Percentiles rank a stretch among this genome's conserved stretches.
These are phyloP conservation scores for Nettapus auritus DNA, from an alignment of 2,113 vertebrate genomes.

Conservation along the genomic window DNA sequence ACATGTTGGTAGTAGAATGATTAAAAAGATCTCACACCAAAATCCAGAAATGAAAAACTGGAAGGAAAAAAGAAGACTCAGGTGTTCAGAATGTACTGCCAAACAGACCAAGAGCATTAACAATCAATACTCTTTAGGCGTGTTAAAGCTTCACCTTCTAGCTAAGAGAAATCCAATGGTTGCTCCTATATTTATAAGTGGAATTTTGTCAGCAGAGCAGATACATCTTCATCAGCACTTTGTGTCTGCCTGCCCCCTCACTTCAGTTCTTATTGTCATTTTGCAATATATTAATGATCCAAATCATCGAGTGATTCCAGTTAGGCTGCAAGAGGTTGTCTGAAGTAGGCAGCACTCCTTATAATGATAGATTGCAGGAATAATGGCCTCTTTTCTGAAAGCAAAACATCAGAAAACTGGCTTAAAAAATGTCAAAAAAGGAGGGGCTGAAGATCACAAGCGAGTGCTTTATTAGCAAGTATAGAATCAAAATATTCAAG, in stretches of 20 bases:
- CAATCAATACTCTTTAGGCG: not conserved
- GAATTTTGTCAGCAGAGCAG: conserved; percentile 49
- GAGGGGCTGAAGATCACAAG: not conserved
- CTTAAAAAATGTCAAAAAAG: conserved; percentile 39
- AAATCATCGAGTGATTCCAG: conserved; percentile 52
- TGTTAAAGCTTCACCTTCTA: conserved; percentile 46
- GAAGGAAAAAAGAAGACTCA: not conserved
- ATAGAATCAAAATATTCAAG: not conserved
- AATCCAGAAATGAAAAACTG: not conserved
- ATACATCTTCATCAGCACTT: conserved; percentile 66
- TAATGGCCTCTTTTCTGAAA: conserved; percentile 38
- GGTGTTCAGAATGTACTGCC: not conserved
- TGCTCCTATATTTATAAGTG: not conserved
- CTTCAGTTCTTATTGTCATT: conserved; percentile 60
- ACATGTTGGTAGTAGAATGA: not conserved
- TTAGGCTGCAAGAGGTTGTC: conserved; percentile 43
- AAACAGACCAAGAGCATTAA: conserved; percentile 3
- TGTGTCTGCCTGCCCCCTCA: conserved; percentile 53
- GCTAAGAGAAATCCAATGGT: conserved; percentile 39
- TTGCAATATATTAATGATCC: conserved; percentile 67
- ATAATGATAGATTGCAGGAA: conserved; percentile 54
- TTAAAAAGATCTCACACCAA: not conserved
- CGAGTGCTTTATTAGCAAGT: not conserved
- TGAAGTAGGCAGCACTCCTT: conserved; percentile 54
- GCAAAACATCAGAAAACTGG: conserved; percentile 40